Evolutionary conservation across 2,888 invertebrate genomes (phyloP).

Genomic region (Agrotis clavis): DNA sequence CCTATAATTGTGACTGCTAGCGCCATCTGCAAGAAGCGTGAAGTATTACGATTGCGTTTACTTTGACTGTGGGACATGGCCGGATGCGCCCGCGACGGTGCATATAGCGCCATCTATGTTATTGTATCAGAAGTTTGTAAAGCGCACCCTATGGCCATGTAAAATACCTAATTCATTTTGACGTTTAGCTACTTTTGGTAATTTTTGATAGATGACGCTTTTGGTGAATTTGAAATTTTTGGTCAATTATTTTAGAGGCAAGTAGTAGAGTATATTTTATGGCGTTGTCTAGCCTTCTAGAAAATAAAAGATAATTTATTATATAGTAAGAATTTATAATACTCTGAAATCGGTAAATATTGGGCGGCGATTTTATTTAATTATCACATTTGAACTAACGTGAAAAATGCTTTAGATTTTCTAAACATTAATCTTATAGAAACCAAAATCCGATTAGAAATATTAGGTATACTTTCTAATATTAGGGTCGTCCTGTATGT

Average conservation of each 20-base stretch:
- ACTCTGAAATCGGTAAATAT: too few relatives aligned
- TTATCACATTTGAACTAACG: too few relatives aligned
- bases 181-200: not conserved
- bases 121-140: not conserved
- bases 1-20: not conserved
- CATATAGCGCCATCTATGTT: conserved; percentile 54
- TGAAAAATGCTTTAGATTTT: too few relatives aligned
- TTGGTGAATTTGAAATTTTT: not conserved
- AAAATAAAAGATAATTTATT: not conserved
- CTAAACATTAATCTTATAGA: too few relatives aligned
- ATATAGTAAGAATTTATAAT: too few relatives aligned
- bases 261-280: not conserved
- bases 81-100: conserved; percentile 58
- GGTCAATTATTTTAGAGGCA: not conserved
- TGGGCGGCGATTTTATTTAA: too few relatives aligned
- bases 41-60: not conserved
- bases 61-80: too few relatives aligned
- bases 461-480: too few relatives aligned
- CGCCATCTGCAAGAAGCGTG: conserved; percentile 43
- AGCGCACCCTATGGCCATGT: not conserved
- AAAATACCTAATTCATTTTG: not conserved
- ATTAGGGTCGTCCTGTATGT: too few relatives aligned
- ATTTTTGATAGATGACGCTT: conserved; percentile 32
- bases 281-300: not conserved
- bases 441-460: too few relatives aligned